Evolutionary conservation across 2,888 invertebrate genomes (phyloP), one percentile per base, ranked within the genome.

Genomic region (Chalcosyrphus nemorum): DNA sequence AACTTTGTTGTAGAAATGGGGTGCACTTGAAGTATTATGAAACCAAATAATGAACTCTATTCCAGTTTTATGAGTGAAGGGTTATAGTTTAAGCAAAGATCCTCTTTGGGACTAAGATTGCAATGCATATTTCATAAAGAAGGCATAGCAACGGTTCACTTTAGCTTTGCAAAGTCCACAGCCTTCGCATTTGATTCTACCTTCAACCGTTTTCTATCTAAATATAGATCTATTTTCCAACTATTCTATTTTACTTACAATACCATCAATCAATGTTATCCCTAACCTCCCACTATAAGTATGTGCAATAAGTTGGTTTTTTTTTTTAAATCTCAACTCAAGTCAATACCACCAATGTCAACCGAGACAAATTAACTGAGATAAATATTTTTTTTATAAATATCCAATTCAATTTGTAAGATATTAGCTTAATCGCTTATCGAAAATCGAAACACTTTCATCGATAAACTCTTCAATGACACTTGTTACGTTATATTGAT

Each of bases 381-480:
- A 38, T 13, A 7, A 13, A n/a, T n/a, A n/a, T n/a, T n/a, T n/a
- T n/a, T 27, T 13, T 27, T 7, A 13, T 59, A 9, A 13, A 27
- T n/a, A 24, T 15, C 27, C 29, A 61, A 61, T 47, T 63, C 32
- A 50, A 50, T 65, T 65, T 65, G 65, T 24, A 52, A n/a, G n/a
- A 50, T 65, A 24, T 45, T 45, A 13, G 11, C 17, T 29, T 19
- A 45, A 45, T 45, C 50, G 13, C 24, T 38, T 65, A n/a, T n/a
- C n/a, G n/a, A 35, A 21, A 50, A 38, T 21, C 19, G 17, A 47
- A 13, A 50, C 19, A 21, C 13, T 19, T 47, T 47, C 32, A n/a
- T 50, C 29, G 65, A 52, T 50, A 50, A 21, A 65, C 32, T 21
- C 29, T 21, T 65, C 65, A 65, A 65, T 65, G 65, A 50, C 50